Base-by-base conservation (phyloP, 2,888 invertebrate genomes). In the Tricholauxania praeusta region DNA sequence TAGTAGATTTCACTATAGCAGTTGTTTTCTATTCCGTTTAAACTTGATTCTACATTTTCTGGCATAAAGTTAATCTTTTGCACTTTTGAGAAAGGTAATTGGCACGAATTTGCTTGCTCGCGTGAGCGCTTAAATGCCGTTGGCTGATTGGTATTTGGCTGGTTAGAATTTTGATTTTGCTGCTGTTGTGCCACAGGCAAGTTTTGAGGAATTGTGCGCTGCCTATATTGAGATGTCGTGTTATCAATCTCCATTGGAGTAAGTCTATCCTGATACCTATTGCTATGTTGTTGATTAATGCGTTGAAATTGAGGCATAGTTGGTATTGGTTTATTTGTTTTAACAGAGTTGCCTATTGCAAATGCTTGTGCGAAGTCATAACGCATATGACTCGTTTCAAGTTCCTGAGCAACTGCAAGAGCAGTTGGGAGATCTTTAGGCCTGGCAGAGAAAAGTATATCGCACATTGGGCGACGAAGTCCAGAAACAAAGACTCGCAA, bases 341-440 rank as follows among this genome's bases (percentile, higher is more conserved):
- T 19, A 12, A 17, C 55, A 8, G 22, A n/a, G 12, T 17, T 17
- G 10, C 55, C 55, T 55, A 53, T 17, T 17, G 53, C 53, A 7
- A 55, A n/a, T 12, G 15, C 22, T 12, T 22, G 53, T 15, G 17
- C 53, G 53, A 53, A 53, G 17, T 53, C 17, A 53, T 55, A 55
- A 17, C 55, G 55, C 55, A 12, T 55, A 55, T 55, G 55, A 55
- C 22, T 55, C 12, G 55, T 55, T 55, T 55, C n/a, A 55, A 55
- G n/a, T n/a, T 55, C 55, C 19, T 55, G 28, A 28, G 28, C 28
- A 28, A 28, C 28, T 28, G 28, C 28, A 28, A 28, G 55, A 55
- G 55, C 55, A 55, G 55, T 55, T 55, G 55, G n/a, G 22, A 55
- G n/a, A 55, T 55, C n/a, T 55, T 55, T 55, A 22, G 55, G 55